phyloP scores from a whole-genome alignment of 92 coral and sea anemone species.

The Paramuricea clavata region DNA sequence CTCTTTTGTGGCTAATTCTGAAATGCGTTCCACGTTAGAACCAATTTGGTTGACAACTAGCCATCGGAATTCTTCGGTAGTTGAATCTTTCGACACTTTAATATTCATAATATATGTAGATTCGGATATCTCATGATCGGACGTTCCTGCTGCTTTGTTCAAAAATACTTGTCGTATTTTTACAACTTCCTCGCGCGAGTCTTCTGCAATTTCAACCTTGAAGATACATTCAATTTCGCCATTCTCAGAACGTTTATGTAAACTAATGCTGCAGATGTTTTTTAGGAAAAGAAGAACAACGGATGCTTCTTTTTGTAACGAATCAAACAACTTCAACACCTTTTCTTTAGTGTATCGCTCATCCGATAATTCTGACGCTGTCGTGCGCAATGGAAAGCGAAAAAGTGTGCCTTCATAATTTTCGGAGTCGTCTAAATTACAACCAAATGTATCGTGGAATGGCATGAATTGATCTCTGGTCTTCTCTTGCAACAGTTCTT shows the following conservation, averaged over 20 bases:
- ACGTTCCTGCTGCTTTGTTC: constrained; percentile 36
- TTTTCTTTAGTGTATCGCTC: constrained; percentile 71
- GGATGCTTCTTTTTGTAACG: constrained; percentile 82
- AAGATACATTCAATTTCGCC: constrained; percentile 60
- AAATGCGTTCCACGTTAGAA: constrained; percentile 26
- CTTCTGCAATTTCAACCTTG: constrained; percentile 65
- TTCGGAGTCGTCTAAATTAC: constrained; percentile 49
- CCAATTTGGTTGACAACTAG: constrained; percentile 57
- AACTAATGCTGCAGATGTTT: constrained; percentile 74
- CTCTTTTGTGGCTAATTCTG: constrained; percentile 43
- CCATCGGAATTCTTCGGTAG: constrained; percentile 45
- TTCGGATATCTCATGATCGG: constrained; percentile 20
- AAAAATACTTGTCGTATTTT: constrained; percentile 61
- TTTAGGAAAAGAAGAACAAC: constrained; percentile 84
- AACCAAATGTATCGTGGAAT: constrained; percentile 69
- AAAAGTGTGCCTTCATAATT: constrained; percentile 77
- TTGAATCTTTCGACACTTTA: constrained; percentile 59
- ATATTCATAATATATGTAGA: constrained; percentile 20
- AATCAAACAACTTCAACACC: constrained; percentile 59
- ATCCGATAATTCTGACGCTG: constrained; percentile 69
- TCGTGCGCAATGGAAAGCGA: constrained; percentile 79
- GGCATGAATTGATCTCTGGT: constrained; percentile 81
- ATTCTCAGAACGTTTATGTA: constrained; percentile 62
- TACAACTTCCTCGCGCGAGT: constrained; percentile 55
- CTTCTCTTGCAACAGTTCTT: constrained; percentile 18